Evolutionary conservation across 1,140 invertebrate genomes (phyloP).

Genomic region (Oppia nitens): DNA sequence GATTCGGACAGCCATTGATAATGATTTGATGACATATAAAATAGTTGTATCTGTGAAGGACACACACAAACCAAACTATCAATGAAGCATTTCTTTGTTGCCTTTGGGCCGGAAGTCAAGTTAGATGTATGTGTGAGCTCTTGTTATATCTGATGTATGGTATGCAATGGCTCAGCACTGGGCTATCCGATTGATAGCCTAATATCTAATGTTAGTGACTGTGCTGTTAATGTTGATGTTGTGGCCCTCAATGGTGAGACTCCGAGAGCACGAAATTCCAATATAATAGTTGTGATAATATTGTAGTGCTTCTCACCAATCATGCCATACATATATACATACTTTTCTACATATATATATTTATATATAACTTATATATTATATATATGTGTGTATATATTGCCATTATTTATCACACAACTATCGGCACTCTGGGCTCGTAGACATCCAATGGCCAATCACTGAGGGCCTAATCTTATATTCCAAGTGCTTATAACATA

Average conservation of each 20-base stretch:
- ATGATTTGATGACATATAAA: not conserved
- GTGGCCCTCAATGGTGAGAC: too few species aligned
- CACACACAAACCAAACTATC: not conserved
- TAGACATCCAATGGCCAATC: not conserved
- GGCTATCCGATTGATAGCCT: too few species aligned
- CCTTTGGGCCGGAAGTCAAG: not conserved
- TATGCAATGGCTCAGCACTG: too few species aligned
- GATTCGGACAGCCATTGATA: not conserved
- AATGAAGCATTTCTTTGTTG: not conserved
- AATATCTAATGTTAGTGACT: not conserved
- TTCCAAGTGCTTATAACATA: too few species aligned
- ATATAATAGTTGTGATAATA: not conserved
- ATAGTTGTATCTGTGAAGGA: not conserved
- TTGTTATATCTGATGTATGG: too few species aligned
- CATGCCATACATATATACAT: too few species aligned
- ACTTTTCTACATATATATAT: too few species aligned
- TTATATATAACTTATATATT: too few species aligned
- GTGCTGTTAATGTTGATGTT: too few species aligned
- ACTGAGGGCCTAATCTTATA: not conserved
- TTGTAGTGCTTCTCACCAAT: not conserved
- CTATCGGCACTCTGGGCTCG: too few species aligned
- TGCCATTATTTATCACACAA: not conserved
- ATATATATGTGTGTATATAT: not conserved
- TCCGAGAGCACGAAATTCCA: not conserved
- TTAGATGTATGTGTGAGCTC: not conserved